Evolutionary conservation across 2,797 vertebrate genomes (phyloP).

Genomic region (Buceros bicornis): DNA sequence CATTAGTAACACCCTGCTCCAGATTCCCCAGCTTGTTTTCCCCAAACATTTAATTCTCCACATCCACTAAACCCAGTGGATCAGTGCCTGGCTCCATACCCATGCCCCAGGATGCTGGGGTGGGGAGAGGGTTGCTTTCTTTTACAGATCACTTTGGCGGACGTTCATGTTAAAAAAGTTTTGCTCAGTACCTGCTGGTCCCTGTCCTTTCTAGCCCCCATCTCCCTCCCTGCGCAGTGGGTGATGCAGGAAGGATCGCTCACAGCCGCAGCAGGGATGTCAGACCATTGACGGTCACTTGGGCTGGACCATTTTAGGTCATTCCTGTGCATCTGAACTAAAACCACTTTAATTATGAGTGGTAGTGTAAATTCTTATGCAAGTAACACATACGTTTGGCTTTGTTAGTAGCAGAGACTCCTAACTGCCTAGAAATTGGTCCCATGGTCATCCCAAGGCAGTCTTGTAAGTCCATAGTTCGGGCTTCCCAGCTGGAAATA

Average conservation of each 20-base stretch:
- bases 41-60: background rate
- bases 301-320: background rate
- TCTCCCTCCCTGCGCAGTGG: background rate
- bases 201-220: background rate
- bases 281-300: background rate
- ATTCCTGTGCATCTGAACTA: background rate
- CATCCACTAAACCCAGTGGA: too few relatives aligned
- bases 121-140: background rate
- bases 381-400: background rate
- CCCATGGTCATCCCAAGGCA: background rate
- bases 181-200: background rate
- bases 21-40: background rate
- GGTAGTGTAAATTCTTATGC: background rate
- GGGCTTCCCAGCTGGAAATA: background rate
- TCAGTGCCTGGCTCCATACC: fast-evolving
- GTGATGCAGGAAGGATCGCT: fast-evolving
- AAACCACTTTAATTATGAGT: background rate
- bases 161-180: background rate
- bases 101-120: fast-evolving
- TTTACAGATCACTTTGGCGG: background rate
- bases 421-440: background rate
- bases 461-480: background rate
- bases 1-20: background rate
- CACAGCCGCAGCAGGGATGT: fast-evolving
- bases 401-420: background rate